phyloP scores from a whole-genome alignment of 2,888 invertebrate species.

The Flexamia atlantica region DNA sequence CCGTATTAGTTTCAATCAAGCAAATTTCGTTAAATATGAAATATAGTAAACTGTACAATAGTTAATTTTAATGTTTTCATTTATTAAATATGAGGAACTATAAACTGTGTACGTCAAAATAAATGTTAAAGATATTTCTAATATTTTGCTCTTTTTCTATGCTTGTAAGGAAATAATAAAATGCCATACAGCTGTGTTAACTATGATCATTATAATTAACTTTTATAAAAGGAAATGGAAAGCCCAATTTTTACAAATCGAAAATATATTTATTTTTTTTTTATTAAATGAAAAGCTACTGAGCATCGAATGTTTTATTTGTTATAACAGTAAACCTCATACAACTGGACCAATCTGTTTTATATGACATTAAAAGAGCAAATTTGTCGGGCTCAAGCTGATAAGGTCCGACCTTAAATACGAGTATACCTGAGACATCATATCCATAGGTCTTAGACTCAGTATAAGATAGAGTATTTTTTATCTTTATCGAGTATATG shows the following conservation, averaged over 20 bases:
- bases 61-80: neutral
- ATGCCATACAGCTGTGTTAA: no score
- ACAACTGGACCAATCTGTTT: neutral
- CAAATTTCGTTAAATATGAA: no score
- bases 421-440: conserved; percentile 44
- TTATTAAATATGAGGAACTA: neutral
- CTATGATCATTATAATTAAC: no score
- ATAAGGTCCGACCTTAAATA: neutral
- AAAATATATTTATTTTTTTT: no score
- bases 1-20: no score
- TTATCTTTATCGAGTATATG: neutral
- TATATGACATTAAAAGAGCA: neutral
- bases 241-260: no score
- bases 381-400: neutral
- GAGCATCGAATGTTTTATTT: no score
- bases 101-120: neutral
- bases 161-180: neutral
- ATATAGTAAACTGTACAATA: no score
- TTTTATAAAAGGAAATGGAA: no score
- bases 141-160: neutral
- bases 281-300: no score
- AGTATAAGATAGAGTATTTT: neutral
- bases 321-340: neutral
- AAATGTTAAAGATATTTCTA: neutral
- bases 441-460: conserved; percentile 36